phyloP scores from a whole-genome alignment of 2,113 vertebrate species.

The Gallinago paraguaiae region DNA sequence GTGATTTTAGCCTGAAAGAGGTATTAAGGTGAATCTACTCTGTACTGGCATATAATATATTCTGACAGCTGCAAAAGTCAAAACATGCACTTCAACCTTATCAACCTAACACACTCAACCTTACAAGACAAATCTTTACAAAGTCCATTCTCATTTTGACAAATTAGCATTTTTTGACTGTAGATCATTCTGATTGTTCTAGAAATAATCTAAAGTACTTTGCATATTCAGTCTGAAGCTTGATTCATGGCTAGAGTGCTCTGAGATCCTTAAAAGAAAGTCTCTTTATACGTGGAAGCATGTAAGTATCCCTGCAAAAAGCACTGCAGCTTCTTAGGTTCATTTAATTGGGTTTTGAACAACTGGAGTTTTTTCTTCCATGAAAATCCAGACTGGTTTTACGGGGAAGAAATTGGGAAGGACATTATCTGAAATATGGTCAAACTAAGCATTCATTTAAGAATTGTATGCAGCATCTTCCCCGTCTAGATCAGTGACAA shows the following conservation, averaged over 20 bases:
- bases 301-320: background rate
- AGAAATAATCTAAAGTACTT: background rate
- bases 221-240: background rate
- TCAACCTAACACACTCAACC: background rate
- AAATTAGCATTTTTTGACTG: background rate
- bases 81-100: background rate
- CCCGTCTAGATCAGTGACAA: background rate
- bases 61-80: slow-evolving; percentile 15
- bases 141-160: background rate
- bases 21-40: no score
- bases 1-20: no score
- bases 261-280: background rate
- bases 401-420: background rate
- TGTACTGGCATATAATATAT: background rate
- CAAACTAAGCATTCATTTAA: background rate
- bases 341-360: background rate
- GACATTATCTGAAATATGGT: background rate
- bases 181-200: background rate
- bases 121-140: background rate
- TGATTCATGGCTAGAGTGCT: background rate
- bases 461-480: background rate
- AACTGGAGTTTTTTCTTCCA: rapidly evolving
- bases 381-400: background rate
- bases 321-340: background rate
- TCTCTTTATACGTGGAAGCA: background rate